Percentiles rank a stretch among this genome's conserved stretches.
These are phyloP conservation scores for Ceratotherium simum DNA, from an alignment of 2,113 vertebrate genomes.

Conservation along the genomic window DNA sequence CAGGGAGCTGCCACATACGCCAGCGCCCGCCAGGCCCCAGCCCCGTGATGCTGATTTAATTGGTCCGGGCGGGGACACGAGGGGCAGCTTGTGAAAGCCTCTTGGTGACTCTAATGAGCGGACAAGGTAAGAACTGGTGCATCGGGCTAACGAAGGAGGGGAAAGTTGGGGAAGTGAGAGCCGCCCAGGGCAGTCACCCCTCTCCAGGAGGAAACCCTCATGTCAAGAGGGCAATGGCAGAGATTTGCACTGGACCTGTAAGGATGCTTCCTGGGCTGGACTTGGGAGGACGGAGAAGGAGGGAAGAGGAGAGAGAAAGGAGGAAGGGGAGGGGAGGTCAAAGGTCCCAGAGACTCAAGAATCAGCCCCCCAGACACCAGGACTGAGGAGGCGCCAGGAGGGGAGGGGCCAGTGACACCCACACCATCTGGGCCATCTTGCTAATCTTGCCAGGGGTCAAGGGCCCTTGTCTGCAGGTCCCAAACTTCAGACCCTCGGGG, in stretches of 20 bases:
- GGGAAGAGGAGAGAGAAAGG: too few species aligned
- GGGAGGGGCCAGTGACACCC: not conserved
- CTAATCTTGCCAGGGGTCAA: not conserved
- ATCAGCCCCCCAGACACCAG: not conserved
- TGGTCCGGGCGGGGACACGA: accelerated
- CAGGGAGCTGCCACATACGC: not conserved
- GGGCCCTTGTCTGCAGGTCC: too few species aligned
- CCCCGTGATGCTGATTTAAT: not conserved
- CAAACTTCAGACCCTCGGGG: too few species aligned
- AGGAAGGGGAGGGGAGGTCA: not conserved
- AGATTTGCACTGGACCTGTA: accelerated
- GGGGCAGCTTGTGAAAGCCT: not conserved
- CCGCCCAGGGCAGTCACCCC: too few species aligned
- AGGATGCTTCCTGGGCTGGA: not conserved
- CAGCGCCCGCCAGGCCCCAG: not conserved
- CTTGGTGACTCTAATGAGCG: not conserved
- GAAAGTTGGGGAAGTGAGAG: not conserved
- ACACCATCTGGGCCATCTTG: not conserved
- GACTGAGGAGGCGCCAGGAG: not conserved
- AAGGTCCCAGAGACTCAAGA: not conserved
- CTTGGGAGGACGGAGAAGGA: too few species aligned
- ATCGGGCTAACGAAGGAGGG: not conserved
- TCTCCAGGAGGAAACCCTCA: not conserved
- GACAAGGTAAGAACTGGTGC: not conserved
- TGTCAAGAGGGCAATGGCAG: not conserved